phyloP scores from a whole-genome alignment of 35 echinoderm and acorn worm species.

The Holothuria glaberrima region DNA sequence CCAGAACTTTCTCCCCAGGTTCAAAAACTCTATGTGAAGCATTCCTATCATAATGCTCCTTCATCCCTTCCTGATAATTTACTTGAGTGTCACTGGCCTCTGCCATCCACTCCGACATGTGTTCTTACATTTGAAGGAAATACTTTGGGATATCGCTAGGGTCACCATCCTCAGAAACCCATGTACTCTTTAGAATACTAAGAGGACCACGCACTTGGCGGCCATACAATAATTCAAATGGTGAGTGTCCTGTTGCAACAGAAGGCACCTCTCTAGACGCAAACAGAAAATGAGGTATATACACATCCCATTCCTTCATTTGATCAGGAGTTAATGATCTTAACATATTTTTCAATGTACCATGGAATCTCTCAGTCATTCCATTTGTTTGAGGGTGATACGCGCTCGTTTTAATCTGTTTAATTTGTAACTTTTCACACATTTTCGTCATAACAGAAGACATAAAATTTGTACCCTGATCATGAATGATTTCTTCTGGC shows the following conservation, averaged over 20 bases:
- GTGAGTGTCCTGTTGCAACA: background rate
- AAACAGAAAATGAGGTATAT: constrained; percentile 32
- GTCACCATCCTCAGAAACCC: background rate
- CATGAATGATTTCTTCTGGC: constrained; percentile 59
- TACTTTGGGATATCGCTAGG: background rate
- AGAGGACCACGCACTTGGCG: background rate
- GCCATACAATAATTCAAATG: constrained; percentile 10
- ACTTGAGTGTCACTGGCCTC: background rate
- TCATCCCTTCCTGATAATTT: constrained; percentile 17
- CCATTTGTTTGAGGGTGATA: constrained; percentile 61
- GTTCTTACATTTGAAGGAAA: constrained; percentile 21
- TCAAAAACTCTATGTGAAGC: constrained; percentile 40
- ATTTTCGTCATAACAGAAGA: constrained; percentile 40
- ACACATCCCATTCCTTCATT: constrained; percentile 35
- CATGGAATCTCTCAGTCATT: constrained; percentile 44
- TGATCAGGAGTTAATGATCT: constrained; percentile 7
- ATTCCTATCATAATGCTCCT: constrained; percentile 51
- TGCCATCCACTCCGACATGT: constrained; percentile 26
- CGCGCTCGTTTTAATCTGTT: constrained; percentile 31
- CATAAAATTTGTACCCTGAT: constrained; percentile 70
- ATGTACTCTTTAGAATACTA: background rate
- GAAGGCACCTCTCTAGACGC: constrained; percentile 38
- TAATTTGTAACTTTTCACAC: constrained; percentile 25
- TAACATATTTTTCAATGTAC: constrained; percentile 32
- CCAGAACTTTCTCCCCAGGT: constrained; percentile 50